Base-by-base conservation (phyloP, 2,888 invertebrate genomes). In the Aquatica leii region DNA sequence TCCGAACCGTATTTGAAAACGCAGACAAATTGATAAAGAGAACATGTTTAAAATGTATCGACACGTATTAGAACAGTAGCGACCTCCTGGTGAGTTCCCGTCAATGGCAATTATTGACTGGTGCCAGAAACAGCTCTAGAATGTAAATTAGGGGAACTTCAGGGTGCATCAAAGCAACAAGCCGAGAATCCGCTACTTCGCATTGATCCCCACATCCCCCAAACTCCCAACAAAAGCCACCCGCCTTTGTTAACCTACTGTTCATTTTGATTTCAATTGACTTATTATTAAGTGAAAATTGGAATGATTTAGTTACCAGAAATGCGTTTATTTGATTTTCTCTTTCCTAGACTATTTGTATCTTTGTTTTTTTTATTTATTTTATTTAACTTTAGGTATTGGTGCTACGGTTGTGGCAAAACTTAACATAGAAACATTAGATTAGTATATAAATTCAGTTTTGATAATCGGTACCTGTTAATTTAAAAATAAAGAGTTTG, bases 131-230 rank as follows among this genome's bases (percentile, higher is more conserved):
- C 77, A 73, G 71, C 69, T 65, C 65, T 68, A 66, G 77, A 77
- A 77, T 77, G 74, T 73, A 75, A 77, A 77, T 77, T 75, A 76
- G 75, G 76, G 73, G 71, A 73, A 73, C 75, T 75, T 75, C 73
- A 68, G 71, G 67, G 70, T 71, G 69, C 72, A 74, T 76, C 76
- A 76, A 76, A 76, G 76, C 73, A 76, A 75, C 75, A 75, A 76
- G 72, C 75, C 70, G 74, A 73, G 74, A 72, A 75, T 71, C 69
- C 70, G 69, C 70, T 71, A 69, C 70, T 73, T 73, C 71, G 69
- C 49, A 51, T 54, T 57, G 58, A 63, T 62, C 56, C 55, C 62
- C 57, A 57, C 50, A 51, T 54, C 18, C 62, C 59, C 54, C 43
- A 1, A 40, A 15, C 48, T 14, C 35, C 51, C 48, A n/a, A 2